Evolutionary conservation across 2,888 invertebrate species (phyloP), one percentile per base, ranked within the genome.

Genomic region (Lithosia quadra): DNA sequence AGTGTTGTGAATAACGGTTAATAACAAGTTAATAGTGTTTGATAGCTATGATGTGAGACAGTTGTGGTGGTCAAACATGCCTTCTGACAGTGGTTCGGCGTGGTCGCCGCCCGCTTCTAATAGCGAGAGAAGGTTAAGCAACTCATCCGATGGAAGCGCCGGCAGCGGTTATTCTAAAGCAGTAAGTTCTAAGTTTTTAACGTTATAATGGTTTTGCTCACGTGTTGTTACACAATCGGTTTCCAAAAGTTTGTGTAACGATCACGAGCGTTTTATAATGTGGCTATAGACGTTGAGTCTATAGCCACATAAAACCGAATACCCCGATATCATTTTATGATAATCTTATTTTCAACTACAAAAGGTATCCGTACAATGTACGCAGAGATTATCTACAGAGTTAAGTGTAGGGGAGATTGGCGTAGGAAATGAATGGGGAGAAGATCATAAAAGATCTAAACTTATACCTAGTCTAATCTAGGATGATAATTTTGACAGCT

Each of bases 131-230:
- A 91, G 95, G 76, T 88, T 95, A 81, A 95, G 95, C 88, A 95
- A 95, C 91, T 95, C 95, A 66, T 93, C 93, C 71, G 95, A 95
- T 91, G 94, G 95, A 81, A 93, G 93, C 86, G 94, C 92, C 71
- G 91, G 95, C 84, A 95, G 95, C 86, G 94, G 95, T 65, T 94
- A 95, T 79, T 94, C 95, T 77, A 94, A 94, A 88, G 89, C 95
- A 84, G 95, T 95, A 87, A 94, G 95, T 94, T 75, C 56, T 69
- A 65, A 57, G 18, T 39, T 53, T 65, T 62, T 67, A 63, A 72
- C 64, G 53, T 39, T 63, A 53, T 15, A 57, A 69, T 65, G 58
- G 60, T 70, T 71, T 63, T 59, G 61, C 65, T 78, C 71, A 65
- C 71, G 63, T 73, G 71, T 24, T 59, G 61, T 71, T 71, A 73